These are phyloP conservation scores for Acrocephalus kingi DNA, from an alignment of 2,113 vertebrate genomes.

Conservation along the genomic window DNA sequence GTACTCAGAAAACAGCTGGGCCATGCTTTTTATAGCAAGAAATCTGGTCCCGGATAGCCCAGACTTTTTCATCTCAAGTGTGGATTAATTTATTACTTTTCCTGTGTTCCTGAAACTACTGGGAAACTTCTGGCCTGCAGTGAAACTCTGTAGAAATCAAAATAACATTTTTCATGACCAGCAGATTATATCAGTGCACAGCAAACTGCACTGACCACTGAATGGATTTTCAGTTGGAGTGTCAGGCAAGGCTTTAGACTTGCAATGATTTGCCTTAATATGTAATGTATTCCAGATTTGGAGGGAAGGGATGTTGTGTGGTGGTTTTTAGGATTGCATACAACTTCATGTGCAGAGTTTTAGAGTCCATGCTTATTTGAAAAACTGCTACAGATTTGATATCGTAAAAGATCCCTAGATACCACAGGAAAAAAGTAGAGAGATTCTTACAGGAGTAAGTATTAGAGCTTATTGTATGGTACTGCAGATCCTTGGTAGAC, in stretches of 20 bases:
- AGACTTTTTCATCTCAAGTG: background rate
- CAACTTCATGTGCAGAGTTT: background rate
- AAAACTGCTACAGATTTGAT: background rate
- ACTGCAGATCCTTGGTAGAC: background rate
- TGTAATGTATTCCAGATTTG: background rate
- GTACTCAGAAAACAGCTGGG: background rate
- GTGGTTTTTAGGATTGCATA: background rate
- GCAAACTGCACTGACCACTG: background rate
- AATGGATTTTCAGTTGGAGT: constrained; percentile 22
- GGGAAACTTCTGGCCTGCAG: background rate
- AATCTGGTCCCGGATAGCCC: background rate
- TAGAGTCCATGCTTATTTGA: background rate
- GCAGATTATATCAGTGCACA: background rate
- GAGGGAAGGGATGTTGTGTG: background rate
- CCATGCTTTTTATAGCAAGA: background rate
- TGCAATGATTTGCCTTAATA: background rate
- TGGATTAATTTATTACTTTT: background rate
- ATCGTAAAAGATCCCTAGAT: background rate
- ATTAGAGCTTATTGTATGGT: background rate
- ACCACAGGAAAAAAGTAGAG: background rate
- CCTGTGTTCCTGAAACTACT: background rate
- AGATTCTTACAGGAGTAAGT: background rate
- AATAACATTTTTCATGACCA: background rate
- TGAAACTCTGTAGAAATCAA: background rate
- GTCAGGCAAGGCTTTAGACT: background rate